Evolutionary conservation across 2,113 vertebrate species (phyloP), one percentile per base, ranked within the genome.

Genomic region (Dendrocopos noguchii): DNA sequence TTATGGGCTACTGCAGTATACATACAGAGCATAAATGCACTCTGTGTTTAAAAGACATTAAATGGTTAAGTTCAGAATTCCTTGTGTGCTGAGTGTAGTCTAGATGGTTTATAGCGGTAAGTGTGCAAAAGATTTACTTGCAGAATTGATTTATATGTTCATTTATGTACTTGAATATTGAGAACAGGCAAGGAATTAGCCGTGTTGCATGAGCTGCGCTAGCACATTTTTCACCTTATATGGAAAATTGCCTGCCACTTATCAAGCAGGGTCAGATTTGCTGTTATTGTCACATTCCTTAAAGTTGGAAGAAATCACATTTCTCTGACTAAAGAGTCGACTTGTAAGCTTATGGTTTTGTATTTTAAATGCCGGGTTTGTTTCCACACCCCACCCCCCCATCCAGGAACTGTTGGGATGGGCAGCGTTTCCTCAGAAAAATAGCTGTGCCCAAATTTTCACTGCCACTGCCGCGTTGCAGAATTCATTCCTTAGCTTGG

Each of bases 211-310:
- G 92, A 92, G 83, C 71, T 95, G 91, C 88, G 77, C 95, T 87
- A 94, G 96, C 79, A 93, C 94, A 96, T 97, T 98, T 97, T 97
- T 98, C 95, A 96, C 98, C 98, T 97, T 97, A 98, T 98, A 98
- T 98, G 98, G 98, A 96, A 91, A 93, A 80, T 91, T 91, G 94
- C 95, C 95, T 97, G 88, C 96, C 93, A 97, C 96, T 97, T 97
- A 94, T 97, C 94, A 96, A 89, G 92, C 91, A 64, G 57, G 96
- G 82, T 96, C 97, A 83, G 68, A 97, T 97, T 97, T 98, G 93
- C 96, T 97, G 95, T 97, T 97, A 91, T 96, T 98, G 98, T 98
- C 98, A 94, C 96, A 97, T 95, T 97, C 95, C 93, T 95, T 66
- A 76, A 90, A 96, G 82, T 56, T 97, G 86, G 91, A 98, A 96